These are phyloP conservation scores for Hydraecia micacea DNA, from an alignment of 2,888 invertebrate genomes.

Conservation along the genomic window DNA sequence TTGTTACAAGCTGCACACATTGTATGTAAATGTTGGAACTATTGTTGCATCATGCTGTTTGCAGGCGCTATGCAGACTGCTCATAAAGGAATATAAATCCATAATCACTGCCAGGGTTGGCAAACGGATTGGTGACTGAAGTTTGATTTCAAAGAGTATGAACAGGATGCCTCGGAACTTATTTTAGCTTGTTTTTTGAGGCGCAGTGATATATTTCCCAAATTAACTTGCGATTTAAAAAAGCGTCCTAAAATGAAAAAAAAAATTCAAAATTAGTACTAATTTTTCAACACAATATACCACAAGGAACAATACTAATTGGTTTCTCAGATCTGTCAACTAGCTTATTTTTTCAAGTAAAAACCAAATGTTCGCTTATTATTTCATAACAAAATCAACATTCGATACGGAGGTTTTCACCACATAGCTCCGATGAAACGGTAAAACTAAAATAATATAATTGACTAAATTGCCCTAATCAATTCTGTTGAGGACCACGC, in stretches of 20 bases:
- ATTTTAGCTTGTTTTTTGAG: neutral
- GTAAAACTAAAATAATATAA: conserved; percentile 73
- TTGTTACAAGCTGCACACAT: neutral
- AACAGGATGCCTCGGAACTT: neutral
- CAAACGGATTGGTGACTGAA: neutral
- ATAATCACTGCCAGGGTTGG: neutral
- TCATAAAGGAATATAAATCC: neutral
- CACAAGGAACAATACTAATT: neutral
- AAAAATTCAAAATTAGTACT: neutral
- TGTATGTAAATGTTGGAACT: neutral
- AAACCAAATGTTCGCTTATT: neutral
- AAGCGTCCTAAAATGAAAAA: no score
- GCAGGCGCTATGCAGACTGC: conserved; percentile 4
- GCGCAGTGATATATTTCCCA: neutral
- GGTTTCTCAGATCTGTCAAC: neutral
- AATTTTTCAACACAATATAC: neutral
- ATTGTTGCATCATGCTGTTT: conserved; percentile 9
- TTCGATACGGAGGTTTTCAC: conserved; percentile 52
- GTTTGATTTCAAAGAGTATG: neutral
- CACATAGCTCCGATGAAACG: conserved; percentile 64
- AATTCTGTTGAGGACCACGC: conserved; percentile 79
- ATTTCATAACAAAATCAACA: conserved; percentile 40
- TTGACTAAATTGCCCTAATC: conserved; percentile 80
- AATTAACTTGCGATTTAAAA: neutral
- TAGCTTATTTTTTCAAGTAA: neutral